These are phyloP conservation scores for Phengaris alcon DNA, from an alignment of 2,888 invertebrate genomes.

Conservation along the genomic window DNA sequence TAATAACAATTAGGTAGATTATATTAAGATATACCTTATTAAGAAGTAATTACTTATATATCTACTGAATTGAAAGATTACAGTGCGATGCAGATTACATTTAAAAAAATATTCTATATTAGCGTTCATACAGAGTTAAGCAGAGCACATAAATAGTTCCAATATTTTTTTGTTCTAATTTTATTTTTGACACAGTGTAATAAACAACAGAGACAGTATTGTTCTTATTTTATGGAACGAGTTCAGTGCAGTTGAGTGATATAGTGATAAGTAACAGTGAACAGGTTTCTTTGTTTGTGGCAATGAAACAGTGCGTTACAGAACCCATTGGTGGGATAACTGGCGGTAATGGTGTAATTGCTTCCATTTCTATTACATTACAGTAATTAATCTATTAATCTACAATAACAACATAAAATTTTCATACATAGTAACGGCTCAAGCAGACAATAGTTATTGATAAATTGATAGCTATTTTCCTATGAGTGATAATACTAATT, in stretches of 20 bases:
- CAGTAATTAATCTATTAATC: neutral
- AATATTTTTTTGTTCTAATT: neutral
- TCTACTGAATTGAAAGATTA: too few relatives aligned
- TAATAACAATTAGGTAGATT: too few relatives aligned
- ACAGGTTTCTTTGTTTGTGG: constrained; percentile 50
- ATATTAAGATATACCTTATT: too few relatives aligned
- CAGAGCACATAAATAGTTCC: neutral
- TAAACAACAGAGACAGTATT: neutral
- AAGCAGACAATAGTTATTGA: neutral
- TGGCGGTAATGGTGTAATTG: constrained; percentile 27
- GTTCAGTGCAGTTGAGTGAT: constrained; percentile 41
- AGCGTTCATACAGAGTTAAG: neutral
- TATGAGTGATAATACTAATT: too few relatives aligned
- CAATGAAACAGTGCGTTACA: constrained; percentile 34
- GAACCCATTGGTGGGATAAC: constrained; percentile 26
- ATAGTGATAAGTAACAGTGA: constrained; percentile 48
- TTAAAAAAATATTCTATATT: too few relatives aligned
- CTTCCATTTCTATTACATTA: constrained; percentile 2
- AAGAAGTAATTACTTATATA: too few relatives aligned
- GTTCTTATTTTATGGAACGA: neutral
- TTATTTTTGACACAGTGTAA: neutral
- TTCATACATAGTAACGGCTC: neutral
- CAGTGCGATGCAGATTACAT: too few relatives aligned
- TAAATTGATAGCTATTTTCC: too few relatives aligned
- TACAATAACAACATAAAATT: neutral